phyloP scores from a whole-genome alignment of 2,797 vertebrate genomes.

The Sus cebifrons region DNA sequence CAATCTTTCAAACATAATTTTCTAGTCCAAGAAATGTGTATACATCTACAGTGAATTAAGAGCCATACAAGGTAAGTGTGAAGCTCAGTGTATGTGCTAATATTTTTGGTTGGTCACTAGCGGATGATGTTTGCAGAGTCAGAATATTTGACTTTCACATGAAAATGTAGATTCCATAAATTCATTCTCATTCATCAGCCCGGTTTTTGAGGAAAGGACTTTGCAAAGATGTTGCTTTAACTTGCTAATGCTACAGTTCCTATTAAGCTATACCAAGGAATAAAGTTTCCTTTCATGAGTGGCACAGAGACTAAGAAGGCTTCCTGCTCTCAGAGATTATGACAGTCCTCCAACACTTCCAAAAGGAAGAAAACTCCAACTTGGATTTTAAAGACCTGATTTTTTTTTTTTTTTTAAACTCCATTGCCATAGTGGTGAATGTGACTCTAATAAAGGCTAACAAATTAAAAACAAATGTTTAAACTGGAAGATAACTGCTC shows the following conservation, averaged over 20 bases:
- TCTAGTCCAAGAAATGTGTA: slow-evolving; percentile 31
- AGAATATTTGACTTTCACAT: slow-evolving; percentile 48
- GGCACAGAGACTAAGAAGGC: not conserved
- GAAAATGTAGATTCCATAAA: slow-evolving; percentile 30
- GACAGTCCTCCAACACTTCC: slow-evolving; percentile 31
- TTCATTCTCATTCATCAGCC: slow-evolving; percentile 7
- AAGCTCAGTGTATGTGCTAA: not conserved
- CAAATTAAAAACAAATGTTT: slow-evolving; percentile 40
- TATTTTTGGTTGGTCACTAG: not conserved
- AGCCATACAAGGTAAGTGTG: not conserved
- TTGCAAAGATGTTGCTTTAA: slow-evolving; percentile 20
- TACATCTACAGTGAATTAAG: not conserved
- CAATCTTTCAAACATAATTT: slow-evolving; percentile 68
- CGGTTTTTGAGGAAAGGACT: not conserved
- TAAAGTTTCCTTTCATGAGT: slow-evolving; percentile 45
- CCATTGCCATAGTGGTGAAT: not conserved
- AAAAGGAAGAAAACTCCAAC: slow-evolving; percentile 41
- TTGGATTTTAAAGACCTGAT: not conserved
- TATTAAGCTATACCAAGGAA: not conserved
- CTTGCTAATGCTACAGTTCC: slow-evolving; percentile 9
- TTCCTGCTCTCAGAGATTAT: slow-evolving; percentile 13
- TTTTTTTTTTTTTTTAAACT: not conserved
- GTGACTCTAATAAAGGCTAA: slow-evolving; percentile 38
- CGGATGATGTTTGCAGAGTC: not conserved
- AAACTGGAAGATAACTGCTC: not conserved